Conservation (phyloP, 2,888 invertebrate species). For the Ferdinandea cuprea region DNA sequence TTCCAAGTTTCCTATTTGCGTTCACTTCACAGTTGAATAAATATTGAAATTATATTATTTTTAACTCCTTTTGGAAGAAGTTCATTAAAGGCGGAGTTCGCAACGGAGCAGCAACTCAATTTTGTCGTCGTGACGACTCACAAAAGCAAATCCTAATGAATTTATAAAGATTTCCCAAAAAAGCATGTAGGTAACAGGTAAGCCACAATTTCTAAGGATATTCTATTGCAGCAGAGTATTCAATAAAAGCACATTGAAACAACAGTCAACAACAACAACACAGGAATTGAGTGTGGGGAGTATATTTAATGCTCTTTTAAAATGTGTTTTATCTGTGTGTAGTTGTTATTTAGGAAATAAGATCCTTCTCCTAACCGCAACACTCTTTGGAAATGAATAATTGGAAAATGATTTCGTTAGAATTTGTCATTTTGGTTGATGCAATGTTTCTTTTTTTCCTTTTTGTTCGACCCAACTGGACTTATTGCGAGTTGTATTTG, state of each 20-base stretch:
- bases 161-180: constrained; percentile 64
- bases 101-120: constrained; percentile 19
- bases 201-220: constrained; percentile 30
- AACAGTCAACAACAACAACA: constrained; percentile 11
- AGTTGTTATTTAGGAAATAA: constrained; percentile 42
- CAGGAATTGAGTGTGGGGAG: constrained; percentile 10
- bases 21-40: constrained; percentile 71
- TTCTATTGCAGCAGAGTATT: constrained; percentile 38
- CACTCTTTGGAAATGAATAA: constrained; percentile 56
- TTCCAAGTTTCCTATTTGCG: constrained; percentile 59
- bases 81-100: constrained; percentile 30
- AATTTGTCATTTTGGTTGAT: background rate
- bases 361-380: constrained; percentile 52
- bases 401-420: constrained; percentile 26
- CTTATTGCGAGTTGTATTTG: constrained; percentile 10
- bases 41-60: constrained; percentile 73
- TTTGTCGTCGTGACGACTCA: constrained; percentile 36
- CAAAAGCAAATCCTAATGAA: constrained; percentile 67
- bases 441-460: background rate
- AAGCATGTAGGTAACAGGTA: constrained; percentile 15
- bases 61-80: constrained; percentile 28
- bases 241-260: constrained; percentile 44
- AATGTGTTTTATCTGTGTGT: constrained; percentile 14
- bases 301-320: constrained; percentile 54
- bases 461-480: constrained; percentile 11